These are phyloP conservation scores for Suillia variegata DNA, from an alignment of 2,888 invertebrate species.

Conservation along the genomic window DNA sequence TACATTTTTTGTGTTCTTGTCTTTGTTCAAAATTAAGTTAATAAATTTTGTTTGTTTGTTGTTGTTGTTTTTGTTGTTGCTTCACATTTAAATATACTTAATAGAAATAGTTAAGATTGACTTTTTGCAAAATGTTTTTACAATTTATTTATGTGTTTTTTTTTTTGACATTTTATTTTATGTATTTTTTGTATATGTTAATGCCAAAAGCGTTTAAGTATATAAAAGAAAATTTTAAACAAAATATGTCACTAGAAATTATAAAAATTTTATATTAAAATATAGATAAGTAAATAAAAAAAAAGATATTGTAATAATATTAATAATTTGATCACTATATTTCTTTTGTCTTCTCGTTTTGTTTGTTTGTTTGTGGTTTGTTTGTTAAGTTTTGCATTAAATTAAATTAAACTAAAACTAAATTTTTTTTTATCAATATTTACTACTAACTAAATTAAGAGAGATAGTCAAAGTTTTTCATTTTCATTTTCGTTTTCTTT, in stretches of 20 bases:
- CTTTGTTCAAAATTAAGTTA: constrained; percentile 4
- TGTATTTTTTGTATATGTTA: constrained; percentile 6
- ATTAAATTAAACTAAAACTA: constrained; percentile 40
- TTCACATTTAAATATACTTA: constrained; percentile 33
- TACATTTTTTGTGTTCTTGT: constrained; percentile 37
- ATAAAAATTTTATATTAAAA: constrained; percentile 23
- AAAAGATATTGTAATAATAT: constrained; percentile 25
- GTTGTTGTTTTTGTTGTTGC: constrained; percentile 36
- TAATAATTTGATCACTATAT: constrained; percentile 48
- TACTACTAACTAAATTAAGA: constrained; percentile 28
- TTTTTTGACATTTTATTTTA: not conserved
- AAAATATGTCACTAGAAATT: constrained; percentile 20
- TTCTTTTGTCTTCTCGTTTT: constrained; percentile 36
- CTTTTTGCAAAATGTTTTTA: constrained; percentile 9
- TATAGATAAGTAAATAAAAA: constrained; percentile 30
- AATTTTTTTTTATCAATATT: constrained; percentile 32
- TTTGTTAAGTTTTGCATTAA: constrained; percentile 29
- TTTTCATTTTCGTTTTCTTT: no score
- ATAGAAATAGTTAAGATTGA: constrained; percentile 13
- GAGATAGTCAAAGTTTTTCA: constrained; percentile 42
- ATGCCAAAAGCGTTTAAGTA: constrained; percentile 18
- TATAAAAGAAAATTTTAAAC: constrained; percentile 31
- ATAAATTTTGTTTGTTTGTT: constrained; percentile 20
- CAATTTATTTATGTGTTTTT: constrained; percentile 4
- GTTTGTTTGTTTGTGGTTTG: constrained; percentile 39